Base-by-base conservation (phyloP, 2,888 invertebrate genomes). In the Synergus japonicus region DNA sequence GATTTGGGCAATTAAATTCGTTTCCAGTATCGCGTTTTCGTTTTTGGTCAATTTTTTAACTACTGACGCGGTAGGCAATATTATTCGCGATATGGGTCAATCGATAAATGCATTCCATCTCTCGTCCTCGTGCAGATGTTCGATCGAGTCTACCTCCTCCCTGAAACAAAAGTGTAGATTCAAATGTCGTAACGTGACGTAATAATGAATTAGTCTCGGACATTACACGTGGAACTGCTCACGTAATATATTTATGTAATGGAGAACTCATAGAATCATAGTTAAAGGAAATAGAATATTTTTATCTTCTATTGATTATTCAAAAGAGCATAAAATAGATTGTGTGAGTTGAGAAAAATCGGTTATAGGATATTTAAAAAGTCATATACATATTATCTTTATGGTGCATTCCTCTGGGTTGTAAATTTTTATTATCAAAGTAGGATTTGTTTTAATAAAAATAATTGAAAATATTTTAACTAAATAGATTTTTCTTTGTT, bases 91-190 rank as follows among this genome's bases (percentile, higher is more conserved):
- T 88, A 89, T 89, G 85, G 89, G 89, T 89, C 89, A 88, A 89
- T 89, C 89, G 88, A 89, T 89, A 87, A 88, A 88, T 86, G 85
- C 86, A 87, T 88, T 88, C 86, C 86, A 87, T 85, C 89, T 86
- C 86, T 87, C 85, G 85, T 86, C 83, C 85, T 82, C 78, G 78
- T 73, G 76, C 69, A 81, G 83, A 86, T 84, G 83, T 84, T 86
- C 78, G 83, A 85, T 87, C 84, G 84, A 85, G 85, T 84, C 79
- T 85, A 85, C 83, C 82, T 81, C 67, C 13, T 37, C n/a, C 54
- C 73, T 73, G 73, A 54, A 54, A 73, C n/a, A 73, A 54, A 73
- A 73, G n/a, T 67, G 13, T 69, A 12, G 8, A 69, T 22, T 49
- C 18, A n/a, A 73, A 73, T 73, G 73, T 54, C n/a, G n/a, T 41